Evolutionary conservation across 1,140 invertebrate species (phyloP).

Genomic region (Nephila pilipes): DNA sequence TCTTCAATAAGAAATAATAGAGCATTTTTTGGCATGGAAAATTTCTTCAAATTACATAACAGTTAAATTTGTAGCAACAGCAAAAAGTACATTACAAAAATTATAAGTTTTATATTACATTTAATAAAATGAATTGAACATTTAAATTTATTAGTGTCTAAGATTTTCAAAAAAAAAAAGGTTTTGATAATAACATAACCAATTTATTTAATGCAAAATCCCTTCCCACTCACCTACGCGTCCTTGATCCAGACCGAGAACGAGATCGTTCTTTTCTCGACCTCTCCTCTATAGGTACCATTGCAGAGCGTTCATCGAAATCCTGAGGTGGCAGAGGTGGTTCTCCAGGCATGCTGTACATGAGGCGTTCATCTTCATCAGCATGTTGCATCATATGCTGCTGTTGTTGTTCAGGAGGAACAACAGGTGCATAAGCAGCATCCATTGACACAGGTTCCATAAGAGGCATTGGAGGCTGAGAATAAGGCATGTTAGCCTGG

Average conservation of each 20-base stretch:
- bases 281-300: constrained; percentile 48
- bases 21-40: too few species aligned
- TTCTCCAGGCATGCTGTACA: constrained; percentile 73
- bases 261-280: constrained; percentile 57
- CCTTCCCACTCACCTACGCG: background rate
- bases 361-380: constrained; percentile 71
- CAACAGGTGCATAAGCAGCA: background rate
- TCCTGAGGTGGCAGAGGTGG: constrained; percentile 74
- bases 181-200: too few species aligned
- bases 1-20: too few species aligned
- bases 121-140: too few species aligned
- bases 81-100: too few species aligned
- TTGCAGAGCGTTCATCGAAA: constrained; percentile 35
- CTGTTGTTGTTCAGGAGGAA: constrained; percentile 39
- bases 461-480: constrained; percentile 22
- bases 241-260: constrained; percentile 77
- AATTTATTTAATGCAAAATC: background rate
- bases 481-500: background rate
- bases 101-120: too few species aligned
- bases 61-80: too few species aligned
- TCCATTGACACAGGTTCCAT: constrained; percentile 42
- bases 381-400: background rate
- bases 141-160: too few species aligned
- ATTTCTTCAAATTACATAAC: too few species aligned
- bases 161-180: too few species aligned